phyloP scores from a whole-genome alignment of 92 coral and sea anemone species.

The Bergia sp. region DNA sequence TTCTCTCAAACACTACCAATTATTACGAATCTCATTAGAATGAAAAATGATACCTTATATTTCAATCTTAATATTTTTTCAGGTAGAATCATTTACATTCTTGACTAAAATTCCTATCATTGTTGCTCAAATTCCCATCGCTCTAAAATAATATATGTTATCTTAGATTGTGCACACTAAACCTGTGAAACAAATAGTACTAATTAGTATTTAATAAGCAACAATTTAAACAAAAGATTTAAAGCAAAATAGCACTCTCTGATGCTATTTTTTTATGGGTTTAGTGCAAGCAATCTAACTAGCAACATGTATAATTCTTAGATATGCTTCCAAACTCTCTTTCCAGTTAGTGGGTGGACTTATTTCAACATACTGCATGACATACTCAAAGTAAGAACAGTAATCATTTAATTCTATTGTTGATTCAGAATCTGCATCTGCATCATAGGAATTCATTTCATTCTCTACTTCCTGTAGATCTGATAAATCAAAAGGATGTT shows the following conservation, averaged over 20 bases:
- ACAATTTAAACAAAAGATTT: neutral
- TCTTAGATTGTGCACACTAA: slow-evolving; percentile 10
- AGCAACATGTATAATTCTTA: slow-evolving; percentile 23
- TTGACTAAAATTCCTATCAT: neutral
- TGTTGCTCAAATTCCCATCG: neutral
- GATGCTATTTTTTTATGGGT: slow-evolving; percentile 3
- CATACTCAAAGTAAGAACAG: slow-evolving; percentile 31
- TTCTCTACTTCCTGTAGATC: slow-evolving; percentile 1
- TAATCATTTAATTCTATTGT: slow-evolving; percentile 27
- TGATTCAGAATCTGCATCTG: slow-evolving; percentile 22
- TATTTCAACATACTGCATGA: slow-evolving; percentile 15
- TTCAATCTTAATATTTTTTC: neutral
- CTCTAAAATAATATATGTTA: slow-evolving; percentile 7
- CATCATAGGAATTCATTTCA: slow-evolving; percentile 14
- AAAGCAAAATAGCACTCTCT: slow-evolving; percentile 8
- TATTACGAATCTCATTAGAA: neutral
- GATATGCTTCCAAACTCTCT: slow-evolving; percentile 24
- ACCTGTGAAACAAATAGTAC: neutral
- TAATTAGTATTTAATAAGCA: neutral
- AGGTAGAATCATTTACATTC: slow-evolving; percentile 10
- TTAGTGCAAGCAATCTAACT: slow-evolving; percentile 14
- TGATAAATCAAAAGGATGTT: neutral
- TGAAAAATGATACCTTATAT: slow-evolving; percentile 1
- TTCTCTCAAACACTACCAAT: slow-evolving; percentile 12
- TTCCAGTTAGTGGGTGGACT: slow-evolving; percentile 26